Evolutionary conservation across 2,888 invertebrate species (phyloP).

Genomic region (Willowsia nigromaculata): DNA sequence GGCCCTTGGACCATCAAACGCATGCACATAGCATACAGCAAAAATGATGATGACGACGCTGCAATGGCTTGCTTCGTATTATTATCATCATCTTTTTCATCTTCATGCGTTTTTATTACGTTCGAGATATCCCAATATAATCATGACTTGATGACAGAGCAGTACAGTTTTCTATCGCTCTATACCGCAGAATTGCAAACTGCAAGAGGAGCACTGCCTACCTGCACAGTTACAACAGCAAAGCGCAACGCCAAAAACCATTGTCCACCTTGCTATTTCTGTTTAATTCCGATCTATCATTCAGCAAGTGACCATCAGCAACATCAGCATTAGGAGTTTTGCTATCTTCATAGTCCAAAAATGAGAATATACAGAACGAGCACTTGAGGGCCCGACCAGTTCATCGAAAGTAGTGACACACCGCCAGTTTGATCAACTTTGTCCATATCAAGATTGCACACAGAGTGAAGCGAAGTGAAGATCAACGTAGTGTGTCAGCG

Average conservation of each 20-base stretch:
- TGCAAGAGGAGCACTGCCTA: background rate
- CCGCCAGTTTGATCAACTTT: background rate
- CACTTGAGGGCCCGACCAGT: background rate
- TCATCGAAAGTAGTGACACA: background rate
- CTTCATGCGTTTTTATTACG: slow-evolving; percentile 17
- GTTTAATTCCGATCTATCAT: slow-evolving; percentile 70
- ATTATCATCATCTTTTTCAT: background rate
- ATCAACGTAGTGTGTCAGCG: slow-evolving; percentile 53
- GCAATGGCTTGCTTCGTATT: background rate
- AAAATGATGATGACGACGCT: background rate
- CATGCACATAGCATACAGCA: background rate
- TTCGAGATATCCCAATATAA: slow-evolving; percentile 11
- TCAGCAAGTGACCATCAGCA: slow-evolving; percentile 68
- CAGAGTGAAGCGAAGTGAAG: slow-evolving; percentile 15
- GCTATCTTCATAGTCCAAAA: slow-evolving; percentile 25
- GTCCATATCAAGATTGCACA: background rate
- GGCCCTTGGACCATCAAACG: slow-evolving; percentile 18
- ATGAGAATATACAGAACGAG: background rate
- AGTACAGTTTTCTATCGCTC: background rate
- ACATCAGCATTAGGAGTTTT: background rate
- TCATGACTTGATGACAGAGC: background rate
- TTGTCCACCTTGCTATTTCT: slow-evolving; percentile 70
- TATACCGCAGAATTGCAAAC: slow-evolving; percentile 20
- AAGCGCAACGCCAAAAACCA: slow-evolving; percentile 70
- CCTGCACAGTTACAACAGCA: background rate